Evolutionary conservation across 2,797 vertebrate species (phyloP).

Genomic region (Synaphobranchus kaupii): DNA sequence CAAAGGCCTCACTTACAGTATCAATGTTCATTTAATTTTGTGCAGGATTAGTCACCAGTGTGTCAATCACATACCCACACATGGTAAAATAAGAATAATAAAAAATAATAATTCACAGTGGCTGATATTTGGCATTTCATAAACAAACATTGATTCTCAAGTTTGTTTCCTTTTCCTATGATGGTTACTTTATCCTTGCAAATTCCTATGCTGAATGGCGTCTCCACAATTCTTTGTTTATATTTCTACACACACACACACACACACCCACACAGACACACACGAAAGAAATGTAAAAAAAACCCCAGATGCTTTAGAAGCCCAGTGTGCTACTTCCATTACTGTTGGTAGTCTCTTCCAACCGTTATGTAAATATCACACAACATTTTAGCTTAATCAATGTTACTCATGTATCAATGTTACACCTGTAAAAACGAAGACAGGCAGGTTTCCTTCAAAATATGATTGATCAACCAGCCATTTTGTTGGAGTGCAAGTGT

Average conservation of each 20-base stretch:
- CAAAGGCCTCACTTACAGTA: neutral
- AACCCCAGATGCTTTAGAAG: neutral
- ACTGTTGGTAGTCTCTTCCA: neutral
- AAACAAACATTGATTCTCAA: slow-evolving; percentile 14
- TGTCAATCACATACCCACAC: neutral
- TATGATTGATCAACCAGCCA: slow-evolving; percentile 16
- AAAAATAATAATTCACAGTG: slow-evolving; percentile 25
- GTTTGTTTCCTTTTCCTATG: neutral
- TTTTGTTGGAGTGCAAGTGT: neutral
- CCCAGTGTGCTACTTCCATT: neutral
- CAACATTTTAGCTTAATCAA: neutral
- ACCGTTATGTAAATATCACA: slow-evolving; percentile 12
- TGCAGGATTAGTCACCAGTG: neutral
- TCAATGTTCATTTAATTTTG: neutral
- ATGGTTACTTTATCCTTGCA: neutral
- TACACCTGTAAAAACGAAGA: neutral
- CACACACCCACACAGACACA: slow-evolving; percentile 52
- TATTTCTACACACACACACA: slow-evolving; percentile 42
- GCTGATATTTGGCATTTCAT: slow-evolving; percentile 12
- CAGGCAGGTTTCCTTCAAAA: neutral
- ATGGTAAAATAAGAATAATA: slow-evolving; percentile 1
- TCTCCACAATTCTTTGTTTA: neutral
- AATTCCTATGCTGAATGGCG: neutral
- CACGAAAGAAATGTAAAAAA: slow-evolving; percentile 46
- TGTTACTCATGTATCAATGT: no score